A percentile compares a stretch with the other conserved stretches of the same genome.
Conservation (phyloP, 2,888 invertebrate genomes). For the Nyleta sp. region DNA sequence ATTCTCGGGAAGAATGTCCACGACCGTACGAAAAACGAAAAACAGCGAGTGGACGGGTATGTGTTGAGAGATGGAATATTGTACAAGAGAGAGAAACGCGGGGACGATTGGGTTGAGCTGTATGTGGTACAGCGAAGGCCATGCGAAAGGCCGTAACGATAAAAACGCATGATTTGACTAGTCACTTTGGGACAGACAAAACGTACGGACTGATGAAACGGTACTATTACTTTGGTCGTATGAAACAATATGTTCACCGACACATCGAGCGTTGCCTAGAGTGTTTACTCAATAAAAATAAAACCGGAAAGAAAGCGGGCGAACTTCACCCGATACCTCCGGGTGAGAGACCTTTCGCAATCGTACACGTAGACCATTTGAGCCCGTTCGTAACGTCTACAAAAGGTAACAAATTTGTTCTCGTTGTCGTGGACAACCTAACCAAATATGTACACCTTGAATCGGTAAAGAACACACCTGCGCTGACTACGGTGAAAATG, state of each 20-base stretch:
- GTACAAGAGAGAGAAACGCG: not conserved
- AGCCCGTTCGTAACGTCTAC: too few species aligned
- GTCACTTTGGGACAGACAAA: not conserved
- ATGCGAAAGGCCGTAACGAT: constrained; percentile 1
- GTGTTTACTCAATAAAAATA: constrained; percentile 53
- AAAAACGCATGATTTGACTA: not conserved
- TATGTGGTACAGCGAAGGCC: not conserved
- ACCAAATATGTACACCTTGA: constrained; percentile 37
- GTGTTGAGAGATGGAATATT: not conserved
- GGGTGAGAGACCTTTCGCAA: constrained; percentile 50
- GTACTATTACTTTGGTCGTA: not conserved
- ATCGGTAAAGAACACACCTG: constrained; percentile 9
- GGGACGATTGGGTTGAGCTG: not conserved
- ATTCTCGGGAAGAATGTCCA: not conserved
- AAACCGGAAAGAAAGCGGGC: constrained; percentile 49
- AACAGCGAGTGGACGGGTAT: not conserved
- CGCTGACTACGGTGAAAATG: not conserved
- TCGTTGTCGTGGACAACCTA: constrained; percentile 12
- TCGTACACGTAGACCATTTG: too few species aligned
- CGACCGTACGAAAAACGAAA: not conserved
- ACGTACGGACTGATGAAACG: not conserved
- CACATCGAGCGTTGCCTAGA: constrained; percentile 13
- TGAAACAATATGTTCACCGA: not conserved
- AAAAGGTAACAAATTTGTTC: not conserved
- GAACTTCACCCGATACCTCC: constrained; percentile 59